Evolutionary conservation across 2,888 invertebrate species (phyloP).

Genomic region (Dichetophora obliterata): DNA sequence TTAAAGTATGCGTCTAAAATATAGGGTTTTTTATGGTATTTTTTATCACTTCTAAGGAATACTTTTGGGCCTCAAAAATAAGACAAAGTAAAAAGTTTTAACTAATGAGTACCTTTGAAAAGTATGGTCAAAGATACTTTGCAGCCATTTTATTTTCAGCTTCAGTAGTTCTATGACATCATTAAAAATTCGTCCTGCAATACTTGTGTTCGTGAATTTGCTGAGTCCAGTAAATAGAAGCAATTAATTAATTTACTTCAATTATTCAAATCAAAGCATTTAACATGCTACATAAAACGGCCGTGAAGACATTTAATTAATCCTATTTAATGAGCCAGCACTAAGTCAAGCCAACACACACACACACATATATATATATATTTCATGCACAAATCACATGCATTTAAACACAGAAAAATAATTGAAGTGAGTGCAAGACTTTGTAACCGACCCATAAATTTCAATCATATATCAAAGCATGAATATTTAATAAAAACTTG

Average conservation of each 20-base stretch:
- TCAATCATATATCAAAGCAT: slow-evolving; percentile 17
- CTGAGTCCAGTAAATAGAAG: background rate
- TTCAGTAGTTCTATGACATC: no score
- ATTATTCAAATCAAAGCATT: slow-evolving; percentile 31
- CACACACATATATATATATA: background rate
- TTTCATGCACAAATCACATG: slow-evolving; percentile 29
- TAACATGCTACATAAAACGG: slow-evolving; percentile 8
- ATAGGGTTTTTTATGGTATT: no score
- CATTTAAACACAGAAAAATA: slow-evolving; percentile 24
- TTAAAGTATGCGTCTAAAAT: no score
- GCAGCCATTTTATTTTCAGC: no score
- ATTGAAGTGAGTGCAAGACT: background rate
- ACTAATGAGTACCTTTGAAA: no score
- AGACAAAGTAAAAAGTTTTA: no score
- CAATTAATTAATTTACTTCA: slow-evolving; percentile 21
- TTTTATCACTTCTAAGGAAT: no score
- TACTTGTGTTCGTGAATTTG: no score
- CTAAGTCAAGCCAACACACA: background rate
- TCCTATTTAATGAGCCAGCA: slow-evolving; percentile 23
- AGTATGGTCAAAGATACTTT: no score
- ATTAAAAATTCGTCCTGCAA: no score
- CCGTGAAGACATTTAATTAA: slow-evolving; percentile 27
- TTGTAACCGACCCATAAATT: slow-evolving; percentile 9
- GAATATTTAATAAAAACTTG: slow-evolving; percentile 22
- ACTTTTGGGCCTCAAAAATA: no score